Conservation (phyloP, 2,113 vertebrate genomes). For the Sylvietta virens region DNA sequence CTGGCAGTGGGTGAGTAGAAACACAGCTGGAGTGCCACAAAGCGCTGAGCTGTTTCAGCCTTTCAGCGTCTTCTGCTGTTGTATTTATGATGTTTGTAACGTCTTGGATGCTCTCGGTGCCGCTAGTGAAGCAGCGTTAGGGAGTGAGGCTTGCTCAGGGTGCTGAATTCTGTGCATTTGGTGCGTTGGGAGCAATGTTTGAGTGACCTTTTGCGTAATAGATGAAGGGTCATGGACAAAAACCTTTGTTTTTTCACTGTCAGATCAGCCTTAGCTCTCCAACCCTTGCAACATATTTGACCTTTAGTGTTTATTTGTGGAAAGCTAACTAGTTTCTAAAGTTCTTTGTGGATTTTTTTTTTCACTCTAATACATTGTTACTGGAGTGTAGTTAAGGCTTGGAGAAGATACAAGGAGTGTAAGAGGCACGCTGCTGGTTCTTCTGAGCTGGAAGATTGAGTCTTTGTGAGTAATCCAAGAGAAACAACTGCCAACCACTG, state of each 20-base stretch:
- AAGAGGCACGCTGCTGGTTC: neutral
- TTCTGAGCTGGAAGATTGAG: neutral
- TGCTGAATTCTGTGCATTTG: accelerated
- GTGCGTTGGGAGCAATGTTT: neutral
- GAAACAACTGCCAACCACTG: slow-evolving; percentile 3
- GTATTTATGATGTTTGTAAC: accelerated
- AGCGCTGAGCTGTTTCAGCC: accelerated
- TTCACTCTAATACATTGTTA: neutral
- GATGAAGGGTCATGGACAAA: accelerated
- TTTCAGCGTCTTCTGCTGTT: accelerated
- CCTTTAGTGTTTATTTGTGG: neutral
- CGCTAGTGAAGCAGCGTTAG: accelerated
- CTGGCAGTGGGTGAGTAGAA: neutral
- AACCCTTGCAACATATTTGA: neutral
- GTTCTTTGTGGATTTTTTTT: neutral
- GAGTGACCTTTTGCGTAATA: neutral
- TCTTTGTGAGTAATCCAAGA: neutral
- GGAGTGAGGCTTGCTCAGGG: neutral
- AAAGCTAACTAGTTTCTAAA: accelerated
- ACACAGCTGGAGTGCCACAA: accelerated
- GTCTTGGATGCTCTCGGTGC: accelerated
- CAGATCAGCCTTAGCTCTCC: neutral
- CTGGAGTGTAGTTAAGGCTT: neutral
- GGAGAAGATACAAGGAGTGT: neutral
- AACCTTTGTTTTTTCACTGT: neutral